Conservation (phyloP, 2,888 invertebrate species). For the Napeogenes sylphis region DNA sequence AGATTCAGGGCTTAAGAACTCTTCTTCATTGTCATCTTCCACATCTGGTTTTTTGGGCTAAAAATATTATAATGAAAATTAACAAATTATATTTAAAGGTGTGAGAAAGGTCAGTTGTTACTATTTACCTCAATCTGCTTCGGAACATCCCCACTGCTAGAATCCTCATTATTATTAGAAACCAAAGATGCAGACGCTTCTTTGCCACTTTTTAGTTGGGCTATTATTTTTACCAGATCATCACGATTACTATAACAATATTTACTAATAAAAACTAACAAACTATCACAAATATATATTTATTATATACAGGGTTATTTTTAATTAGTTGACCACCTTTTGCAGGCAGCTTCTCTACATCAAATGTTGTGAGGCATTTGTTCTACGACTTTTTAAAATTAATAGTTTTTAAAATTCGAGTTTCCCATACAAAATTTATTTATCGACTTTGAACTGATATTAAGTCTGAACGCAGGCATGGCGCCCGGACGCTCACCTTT, state of each 20-base stretch:
- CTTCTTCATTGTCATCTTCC: constrained; percentile 70
- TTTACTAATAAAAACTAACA: constrained; percentile 10
- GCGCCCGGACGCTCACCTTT: too few relatives aligned
- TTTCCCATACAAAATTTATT: too few relatives aligned
- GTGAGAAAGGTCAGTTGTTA: not conserved
- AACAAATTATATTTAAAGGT: not conserved
- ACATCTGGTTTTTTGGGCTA: constrained; percentile 50
- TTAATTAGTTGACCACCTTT: too few relatives aligned
- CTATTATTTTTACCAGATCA: constrained; percentile 88
- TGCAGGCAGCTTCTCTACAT: too few relatives aligned
- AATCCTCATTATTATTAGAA: constrained; percentile 63
- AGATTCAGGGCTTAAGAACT: constrained; percentile 70
- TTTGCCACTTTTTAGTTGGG: constrained; percentile 84
- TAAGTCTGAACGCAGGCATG: too few relatives aligned
- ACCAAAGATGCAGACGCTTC: constrained; percentile 72
- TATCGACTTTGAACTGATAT: too few relatives aligned
- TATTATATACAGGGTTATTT: too few relatives aligned
- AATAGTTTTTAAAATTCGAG: too few relatives aligned
- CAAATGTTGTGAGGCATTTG: too few relatives aligned
- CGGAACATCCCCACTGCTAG: constrained; percentile 56
- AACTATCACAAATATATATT: not conserved
- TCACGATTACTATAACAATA: constrained; percentile 82
- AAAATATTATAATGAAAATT: constrained; percentile 20
- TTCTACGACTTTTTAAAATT: too few relatives aligned
- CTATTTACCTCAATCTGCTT: constrained; percentile 20